These are phyloP conservation scores for Acrocyrtus sp. DNA, from an alignment of 2,888 invertebrate species.

Conservation along the genomic window DNA sequence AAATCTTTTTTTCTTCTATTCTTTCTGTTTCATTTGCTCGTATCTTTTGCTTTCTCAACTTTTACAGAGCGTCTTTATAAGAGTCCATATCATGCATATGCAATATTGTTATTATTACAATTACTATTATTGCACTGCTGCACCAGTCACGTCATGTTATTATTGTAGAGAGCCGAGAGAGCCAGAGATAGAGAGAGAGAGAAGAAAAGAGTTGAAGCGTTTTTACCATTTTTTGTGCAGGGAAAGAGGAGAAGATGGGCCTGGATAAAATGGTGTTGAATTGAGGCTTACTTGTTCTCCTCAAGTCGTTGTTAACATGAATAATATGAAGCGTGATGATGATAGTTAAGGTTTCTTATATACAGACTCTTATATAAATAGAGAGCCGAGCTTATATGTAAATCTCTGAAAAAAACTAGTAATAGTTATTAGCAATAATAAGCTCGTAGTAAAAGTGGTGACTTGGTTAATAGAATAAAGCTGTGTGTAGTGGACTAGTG, in stretches of 20 bases:
- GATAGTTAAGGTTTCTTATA: too few relatives aligned
- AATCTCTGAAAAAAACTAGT: not conserved
- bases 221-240: constrained; percentile 7
- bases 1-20: constrained; percentile 8
- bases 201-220: not conserved
- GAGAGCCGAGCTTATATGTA: constrained; percentile 4
- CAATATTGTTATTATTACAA: constrained; percentile 47
- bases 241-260: too few relatives aligned
- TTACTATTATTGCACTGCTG: constrained; percentile 44
- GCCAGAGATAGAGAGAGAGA: too few relatives aligned
- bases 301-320: not conserved
- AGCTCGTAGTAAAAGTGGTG: not conserved
- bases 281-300: too few relatives aligned
- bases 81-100: constrained; percentile 39
- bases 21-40: constrained; percentile 9
- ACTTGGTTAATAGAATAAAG: constrained; percentile 9
- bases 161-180: not conserved
- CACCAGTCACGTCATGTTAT: constrained; percentile 15
- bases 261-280: constrained; percentile 34
- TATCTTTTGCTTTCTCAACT: not conserved
- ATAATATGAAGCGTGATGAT: not conserved
- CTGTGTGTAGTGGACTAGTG: too few relatives aligned
- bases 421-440: not conserved
- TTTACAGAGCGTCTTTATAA: too few relatives aligned
- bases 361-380: not conserved